Base-by-base conservation (phyloP, 2,888 invertebrate genomes). In the Acanthosepion pharaonis region DNA sequence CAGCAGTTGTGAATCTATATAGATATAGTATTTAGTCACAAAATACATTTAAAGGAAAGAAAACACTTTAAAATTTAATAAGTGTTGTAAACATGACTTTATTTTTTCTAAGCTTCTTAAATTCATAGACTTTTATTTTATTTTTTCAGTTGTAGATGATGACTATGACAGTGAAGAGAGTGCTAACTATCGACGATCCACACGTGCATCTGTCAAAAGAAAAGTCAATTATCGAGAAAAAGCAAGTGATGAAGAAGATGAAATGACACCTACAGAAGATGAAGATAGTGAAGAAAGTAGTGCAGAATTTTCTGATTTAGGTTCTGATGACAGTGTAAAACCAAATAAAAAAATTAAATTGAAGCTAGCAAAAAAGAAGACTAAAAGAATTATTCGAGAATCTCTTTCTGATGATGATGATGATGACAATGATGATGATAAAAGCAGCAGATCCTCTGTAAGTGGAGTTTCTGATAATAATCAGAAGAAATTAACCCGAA, bases 141-240 rank as follows among this genome's bases (percentile, higher is more conserved):
- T 33, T 94, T 51, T 91, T 94, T 91, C 91, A 91, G 94, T 91
- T 28, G 91, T 91, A 53, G 96, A 96, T 94, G 91, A 96, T 94
- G 96, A 96, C 93, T 96, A 96, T 95, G 96, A 96, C 91, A 96
- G 96, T 95, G 96, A 96, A 51, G 96, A 96, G n/a, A 95, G 95
- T 51, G 95, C 94, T 5, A 93, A 64, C n/a, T 95, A 95, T 28
- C 95, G 96, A 23, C 92, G 96, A 23, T 95, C 96, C 0, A 96
- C 95, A 33, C 94, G 96, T 94, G 95, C 95, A 28, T 95, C 96
- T 15, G 95, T 95, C 9, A 95, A 95, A 64, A 95, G 95, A 15
- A 95, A 94, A 91, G 96, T 96, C 18, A 96, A 95, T 93, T 96
- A 96, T 94, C 94, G 95, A n/a, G 96, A 96, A 94, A 95, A 95